These are phyloP conservation scores for Podargus strigoides DNA, from an alignment of 2,797 vertebrate species.

Conservation along the genomic window DNA sequence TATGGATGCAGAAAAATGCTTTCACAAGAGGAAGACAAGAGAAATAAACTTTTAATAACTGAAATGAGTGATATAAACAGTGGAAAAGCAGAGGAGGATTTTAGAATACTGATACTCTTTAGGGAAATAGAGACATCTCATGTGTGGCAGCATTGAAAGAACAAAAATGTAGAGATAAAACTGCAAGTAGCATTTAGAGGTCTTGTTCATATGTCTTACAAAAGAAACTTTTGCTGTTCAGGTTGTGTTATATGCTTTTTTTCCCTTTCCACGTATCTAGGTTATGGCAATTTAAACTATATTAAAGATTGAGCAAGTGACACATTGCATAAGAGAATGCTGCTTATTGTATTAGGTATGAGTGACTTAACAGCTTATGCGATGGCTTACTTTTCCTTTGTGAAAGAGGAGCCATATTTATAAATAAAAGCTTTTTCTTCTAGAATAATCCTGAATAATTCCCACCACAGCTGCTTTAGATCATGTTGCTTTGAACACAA, in stretches of 20 bases:
- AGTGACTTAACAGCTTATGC: neutral
- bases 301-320: neutral
- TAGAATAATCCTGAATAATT: neutral
- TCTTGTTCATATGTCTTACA: neutral
- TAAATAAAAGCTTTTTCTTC: neutral
- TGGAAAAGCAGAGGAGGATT: neutral
- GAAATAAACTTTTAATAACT: neutral
- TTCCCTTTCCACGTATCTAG: neutral
- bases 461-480: neutral
- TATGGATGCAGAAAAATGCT: neutral
- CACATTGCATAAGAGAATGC: neutral
- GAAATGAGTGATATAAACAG: neutral
- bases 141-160: neutral
- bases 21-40: neutral
- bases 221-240: neutral
- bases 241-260: neutral
- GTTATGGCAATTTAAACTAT: neutral
- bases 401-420: neutral
- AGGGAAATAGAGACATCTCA: neutral
- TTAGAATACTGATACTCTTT: neutral
- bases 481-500: neutral
- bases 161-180: neutral
- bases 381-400: neutral
- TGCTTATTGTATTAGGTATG: neutral
- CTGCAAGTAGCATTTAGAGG: neutral